Evolutionary conservation across 1,140 invertebrate genomes (phyloP), one percentile per base, ranked within the genome.

Genomic region (Diabrotica virgifera): DNA sequence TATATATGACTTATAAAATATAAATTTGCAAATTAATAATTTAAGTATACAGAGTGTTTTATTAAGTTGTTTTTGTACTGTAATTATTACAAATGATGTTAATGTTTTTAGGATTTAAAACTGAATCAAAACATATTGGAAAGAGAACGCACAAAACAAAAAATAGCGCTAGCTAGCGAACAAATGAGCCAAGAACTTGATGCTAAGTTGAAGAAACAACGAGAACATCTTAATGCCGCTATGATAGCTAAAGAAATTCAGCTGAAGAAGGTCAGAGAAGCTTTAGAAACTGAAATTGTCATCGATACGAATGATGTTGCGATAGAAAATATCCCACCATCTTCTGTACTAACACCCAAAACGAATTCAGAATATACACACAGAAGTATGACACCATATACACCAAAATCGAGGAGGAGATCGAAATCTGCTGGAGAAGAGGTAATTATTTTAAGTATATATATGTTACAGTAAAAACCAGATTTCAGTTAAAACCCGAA

Each of bases 101-200:
- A 24, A 1, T 24, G 24, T 46, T 46, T 46, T 46, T 10, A 46
- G 73, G 87, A 91, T 63, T 78, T 87, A 66, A 82, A 85, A 59
- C 76, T 93, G 0, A 89, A 85, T 68, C 88, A 91, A 76, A 85
- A 88, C 62, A 83, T 87, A 35, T 80, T 91, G 36, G 90, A 93
- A 64, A 90, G 89, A 70, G 88, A 91, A 74, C 87, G 86, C 69
- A 86, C 87, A 38, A 91, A 92, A 76, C 84, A 88, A 66, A 89
- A 87, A 72, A 89, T 86, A 67, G 86, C 86, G 40, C 80, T 84
- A 11, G 89, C 90, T 72, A 86, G 90, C 6, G 89, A 88, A 64
- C 91, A 90, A 75, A 83, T 87, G 76, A 85, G 81, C 53, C 81
- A 82, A 13, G 86, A 90, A 72, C 75, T 89, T 5, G 85, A 88